A percentile compares a stretch with the other conserved stretches of the same genome.
Conservation (phyloP, 2,113 vertebrate genomes). For the Vimba vimba region DNA sequence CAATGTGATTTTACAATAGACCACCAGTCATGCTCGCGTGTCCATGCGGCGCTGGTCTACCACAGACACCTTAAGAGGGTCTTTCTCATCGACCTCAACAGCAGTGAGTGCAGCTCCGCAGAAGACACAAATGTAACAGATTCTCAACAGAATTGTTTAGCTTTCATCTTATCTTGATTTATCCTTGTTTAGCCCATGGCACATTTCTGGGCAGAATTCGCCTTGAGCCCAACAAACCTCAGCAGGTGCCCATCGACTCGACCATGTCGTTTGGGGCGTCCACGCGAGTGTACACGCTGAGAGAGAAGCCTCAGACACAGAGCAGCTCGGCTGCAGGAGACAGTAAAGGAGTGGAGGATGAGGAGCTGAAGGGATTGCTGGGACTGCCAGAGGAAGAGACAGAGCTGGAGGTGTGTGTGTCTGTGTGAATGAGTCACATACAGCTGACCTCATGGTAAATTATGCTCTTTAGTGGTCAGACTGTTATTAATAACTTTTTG, state of each 20-base stretch:
- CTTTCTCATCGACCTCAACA: conserved; percentile 92
- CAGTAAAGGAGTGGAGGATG: conserved; percentile 82
- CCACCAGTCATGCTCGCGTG: conserved; percentile 90
- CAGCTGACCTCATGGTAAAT: neutral
- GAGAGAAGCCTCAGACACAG: conserved; percentile 87
- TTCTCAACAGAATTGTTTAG: neutral
- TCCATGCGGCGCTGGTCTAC: conserved; percentile 89
- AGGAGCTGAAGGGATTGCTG: conserved; percentile 87
- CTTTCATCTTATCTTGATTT: neutral
- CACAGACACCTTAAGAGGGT: conserved; percentile 92
- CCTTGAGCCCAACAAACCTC: conserved; percentile 86
- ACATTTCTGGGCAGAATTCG: conserved; percentile 85
- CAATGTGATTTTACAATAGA: conserved; percentile 91
- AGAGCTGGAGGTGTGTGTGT: conserved; percentile 77
- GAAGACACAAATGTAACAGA: too few relatives aligned
- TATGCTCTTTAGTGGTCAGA: too few relatives aligned
- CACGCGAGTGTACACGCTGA: conserved; percentile 84
- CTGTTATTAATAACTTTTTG: too few relatives aligned
- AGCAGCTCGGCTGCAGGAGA: conserved; percentile 81
- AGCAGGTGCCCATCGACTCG: conserved; percentile 89
- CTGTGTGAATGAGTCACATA: neutral
- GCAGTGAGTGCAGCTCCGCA: conserved; percentile 80
- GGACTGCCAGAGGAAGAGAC: conserved; percentile 90
- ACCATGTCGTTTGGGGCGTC: conserved; percentile 88
- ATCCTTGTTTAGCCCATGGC: conserved; percentile 75